phyloP scores from a whole-genome alignment of 1,140 invertebrate genomes.

The Scylla paramamosain region DNA sequence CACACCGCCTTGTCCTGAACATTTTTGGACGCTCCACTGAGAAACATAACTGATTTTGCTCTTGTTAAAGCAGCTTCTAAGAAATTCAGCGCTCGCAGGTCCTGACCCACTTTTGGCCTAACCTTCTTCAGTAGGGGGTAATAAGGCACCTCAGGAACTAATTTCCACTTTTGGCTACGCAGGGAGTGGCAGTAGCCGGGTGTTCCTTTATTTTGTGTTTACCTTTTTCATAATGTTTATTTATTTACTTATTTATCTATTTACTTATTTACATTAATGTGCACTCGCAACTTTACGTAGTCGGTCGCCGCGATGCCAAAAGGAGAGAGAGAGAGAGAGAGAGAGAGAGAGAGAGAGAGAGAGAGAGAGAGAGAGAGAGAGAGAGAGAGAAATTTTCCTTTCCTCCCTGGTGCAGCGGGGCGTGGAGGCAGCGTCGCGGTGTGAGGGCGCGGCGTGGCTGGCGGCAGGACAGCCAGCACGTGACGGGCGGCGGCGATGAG shows the following conservation, averaged over 20 bases:
- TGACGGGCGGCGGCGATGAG: too few species aligned
- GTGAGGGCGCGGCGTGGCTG: background rate
- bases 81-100: too few species aligned
- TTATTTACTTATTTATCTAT: background rate
- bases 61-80: too few species aligned
- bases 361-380: constrained; percentile 26
- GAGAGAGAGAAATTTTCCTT: background rate
- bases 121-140: too few species aligned
- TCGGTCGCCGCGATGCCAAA: background rate
- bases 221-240: background rate
- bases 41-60: too few species aligned
- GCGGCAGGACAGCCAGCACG: background rate
- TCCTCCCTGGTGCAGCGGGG: background rate
- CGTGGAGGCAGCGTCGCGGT: background rate
- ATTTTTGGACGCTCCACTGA: too few species aligned
- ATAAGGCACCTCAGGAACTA: too few species aligned
- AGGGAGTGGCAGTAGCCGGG: too few species aligned
- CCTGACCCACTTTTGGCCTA: too few species aligned
- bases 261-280: background rate
- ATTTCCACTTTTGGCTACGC: too few species aligned
- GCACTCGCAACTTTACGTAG: background rate
- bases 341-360: constrained; percentile 29
- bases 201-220: too few species aligned
- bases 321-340: background rate
- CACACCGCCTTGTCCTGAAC: too few species aligned